Evolutionary conservation across 1,140 invertebrate genomes (phyloP).

Genomic region (Drosophila malerkotliana): DNA sequence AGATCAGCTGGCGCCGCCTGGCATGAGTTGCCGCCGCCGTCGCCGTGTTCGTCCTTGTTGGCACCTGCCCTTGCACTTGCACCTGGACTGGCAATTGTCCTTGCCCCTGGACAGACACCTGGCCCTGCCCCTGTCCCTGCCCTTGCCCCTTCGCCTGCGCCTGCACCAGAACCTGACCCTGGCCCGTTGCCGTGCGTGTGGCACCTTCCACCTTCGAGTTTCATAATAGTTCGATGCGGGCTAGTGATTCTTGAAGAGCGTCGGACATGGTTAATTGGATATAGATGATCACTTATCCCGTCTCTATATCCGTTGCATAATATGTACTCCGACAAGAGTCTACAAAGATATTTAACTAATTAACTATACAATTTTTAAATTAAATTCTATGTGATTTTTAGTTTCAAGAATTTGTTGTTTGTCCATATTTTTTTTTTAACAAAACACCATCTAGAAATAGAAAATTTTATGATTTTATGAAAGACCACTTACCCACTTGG

Average conservation of each 20-base stretch:
- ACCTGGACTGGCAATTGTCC: conserved; percentile 25
- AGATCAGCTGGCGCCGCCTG: conserved; percentile 64
- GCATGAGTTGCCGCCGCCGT: conserved; percentile 60
- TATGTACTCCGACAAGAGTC: conserved; percentile 7
- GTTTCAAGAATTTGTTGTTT: not conserved
- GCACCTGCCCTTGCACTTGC: conserved; percentile 28
- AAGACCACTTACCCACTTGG: conserved; percentile 19
- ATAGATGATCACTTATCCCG: conserved; percentile 10
- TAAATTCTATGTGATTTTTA: no score
- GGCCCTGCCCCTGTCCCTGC: conserved; percentile 22
- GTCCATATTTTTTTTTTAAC: not conserved
- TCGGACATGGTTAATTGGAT: conserved; percentile 40
- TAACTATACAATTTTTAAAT: not conserved
- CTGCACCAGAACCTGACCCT: conserved; percentile 40
- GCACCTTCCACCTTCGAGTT: conserved; percentile 69
- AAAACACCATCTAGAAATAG: not conserved
- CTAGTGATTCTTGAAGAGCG: conserved; percentile 44
- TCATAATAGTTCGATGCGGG: conserved; percentile 67
- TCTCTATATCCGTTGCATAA: conserved; percentile 56
- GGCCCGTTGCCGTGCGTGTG: conserved; percentile 62
- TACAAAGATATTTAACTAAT: not conserved
- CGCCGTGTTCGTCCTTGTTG: conserved; percentile 36
- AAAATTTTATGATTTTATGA: not conserved
- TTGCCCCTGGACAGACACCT: conserved; percentile 29
- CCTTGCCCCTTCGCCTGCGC: conserved; percentile 19